Percentiles rank a stretch among this genome's conserved stretches.
These are phyloP conservation scores for Lophura nycthemera DNA, from an alignment of 2,113 vertebrate species.

Conservation along the genomic window DNA sequence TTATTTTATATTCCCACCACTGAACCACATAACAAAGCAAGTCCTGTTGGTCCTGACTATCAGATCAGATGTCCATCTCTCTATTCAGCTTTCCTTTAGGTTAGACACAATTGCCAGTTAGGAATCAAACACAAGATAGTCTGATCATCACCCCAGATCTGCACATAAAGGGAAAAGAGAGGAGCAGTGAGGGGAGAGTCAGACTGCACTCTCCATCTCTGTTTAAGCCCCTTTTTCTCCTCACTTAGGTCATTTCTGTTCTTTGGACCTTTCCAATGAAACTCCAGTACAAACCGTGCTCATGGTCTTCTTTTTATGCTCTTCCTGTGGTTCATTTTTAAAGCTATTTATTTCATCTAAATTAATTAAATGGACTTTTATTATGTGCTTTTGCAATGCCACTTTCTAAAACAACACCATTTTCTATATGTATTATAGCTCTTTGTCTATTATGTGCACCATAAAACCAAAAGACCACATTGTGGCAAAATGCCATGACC, in stretches of 20 bases:
- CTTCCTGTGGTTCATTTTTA: neutral
- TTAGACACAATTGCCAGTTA: neutral
- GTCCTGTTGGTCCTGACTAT: neutral
- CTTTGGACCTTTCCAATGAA: neutral
- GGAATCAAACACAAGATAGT: neutral
- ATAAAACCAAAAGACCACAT: slow-evolving; percentile 60
- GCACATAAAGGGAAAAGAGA: neutral
- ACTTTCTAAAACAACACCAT: slow-evolving; percentile 58
- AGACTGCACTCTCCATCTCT: neutral
- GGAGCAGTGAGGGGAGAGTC: neutral
- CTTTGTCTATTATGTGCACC: neutral
- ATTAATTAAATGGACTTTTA: slow-evolving; percentile 64
- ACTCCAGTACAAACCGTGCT: neutral
- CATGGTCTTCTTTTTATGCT: neutral
- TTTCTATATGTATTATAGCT: slow-evolving; percentile 45
- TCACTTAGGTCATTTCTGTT: neutral
- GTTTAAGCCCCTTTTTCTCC: neutral
- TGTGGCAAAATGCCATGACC: slow-evolving; percentile 69
- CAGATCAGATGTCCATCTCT: neutral
- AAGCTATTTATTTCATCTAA: neutral
- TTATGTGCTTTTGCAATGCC: slow-evolving; percentile 37
- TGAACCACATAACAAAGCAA: neutral
- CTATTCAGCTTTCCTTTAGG: neutral
- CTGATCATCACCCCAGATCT: neutral
- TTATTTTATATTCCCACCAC: neutral